Conservation (phyloP, 2,113 vertebrate species). For the Leuciscus idus region DNA sequence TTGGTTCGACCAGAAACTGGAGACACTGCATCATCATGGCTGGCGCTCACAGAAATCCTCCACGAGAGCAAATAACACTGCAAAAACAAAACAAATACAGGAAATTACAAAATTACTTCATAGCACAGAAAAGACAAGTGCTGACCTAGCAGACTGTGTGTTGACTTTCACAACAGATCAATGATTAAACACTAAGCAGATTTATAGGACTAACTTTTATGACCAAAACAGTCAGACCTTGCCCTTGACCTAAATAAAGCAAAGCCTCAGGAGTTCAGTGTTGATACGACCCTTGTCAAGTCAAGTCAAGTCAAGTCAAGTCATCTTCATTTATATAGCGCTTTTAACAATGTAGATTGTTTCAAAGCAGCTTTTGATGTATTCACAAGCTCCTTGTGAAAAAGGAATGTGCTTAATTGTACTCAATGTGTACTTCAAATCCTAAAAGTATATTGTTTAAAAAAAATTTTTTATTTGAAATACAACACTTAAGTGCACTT, state of each 20-base stretch:
- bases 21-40: constrained; percentile 80
- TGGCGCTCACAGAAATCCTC: constrained; percentile 39
- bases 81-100: background rate
- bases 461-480: background rate
- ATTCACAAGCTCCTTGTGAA: background rate
- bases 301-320: no score
- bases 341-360: no score
- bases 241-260: constrained; percentile 16
- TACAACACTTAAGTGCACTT: background rate
- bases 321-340: no score
- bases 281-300: background rate
- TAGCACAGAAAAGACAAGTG: constrained; percentile 12
- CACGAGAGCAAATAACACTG: constrained; percentile 18
- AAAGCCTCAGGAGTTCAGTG: background rate
- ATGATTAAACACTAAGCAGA: constrained; percentile 54
- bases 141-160: background rate
- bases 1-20: constrained; percentile 78
- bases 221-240: constrained; percentile 1
- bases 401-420: background rate
- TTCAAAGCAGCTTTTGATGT: no score
- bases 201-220: constrained; percentile 16
- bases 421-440: no score
- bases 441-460: no score
- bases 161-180: constrained; percentile 30
- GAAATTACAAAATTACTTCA: background rate